Conservation (phyloP, 1,140 invertebrate species). For the Metaphire vulgaris region DNA sequence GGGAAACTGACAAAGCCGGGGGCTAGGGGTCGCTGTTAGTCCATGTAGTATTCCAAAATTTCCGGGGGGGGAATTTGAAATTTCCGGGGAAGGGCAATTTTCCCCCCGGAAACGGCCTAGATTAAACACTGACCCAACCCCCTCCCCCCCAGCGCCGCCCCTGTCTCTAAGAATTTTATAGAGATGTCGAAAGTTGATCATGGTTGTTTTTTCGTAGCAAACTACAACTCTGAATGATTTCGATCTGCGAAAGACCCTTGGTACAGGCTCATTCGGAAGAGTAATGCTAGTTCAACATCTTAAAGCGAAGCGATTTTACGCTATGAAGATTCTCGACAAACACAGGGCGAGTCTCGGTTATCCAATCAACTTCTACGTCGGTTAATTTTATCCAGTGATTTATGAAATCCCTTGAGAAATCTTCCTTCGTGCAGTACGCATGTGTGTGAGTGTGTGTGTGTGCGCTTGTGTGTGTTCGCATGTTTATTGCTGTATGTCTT, state of each 20-base stretch:
- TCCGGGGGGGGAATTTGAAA: not conserved
- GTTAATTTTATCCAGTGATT: no score
- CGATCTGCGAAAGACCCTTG: conserved; percentile 96
- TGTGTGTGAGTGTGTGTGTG: not conserved
- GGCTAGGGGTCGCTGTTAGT: no score
- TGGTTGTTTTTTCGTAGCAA: not conserved
- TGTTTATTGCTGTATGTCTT: not conserved
- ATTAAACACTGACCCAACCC: no score
- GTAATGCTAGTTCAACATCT: conserved; percentile 99
- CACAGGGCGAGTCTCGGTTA: conserved; percentile 69
- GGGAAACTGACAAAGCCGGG: no score
- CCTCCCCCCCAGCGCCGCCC: no score
- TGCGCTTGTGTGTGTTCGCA: not conserved
- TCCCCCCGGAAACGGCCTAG: not conserved
- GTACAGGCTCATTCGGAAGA: conserved; percentile 97
- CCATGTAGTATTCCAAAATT: no score
- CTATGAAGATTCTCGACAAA: conserved; percentile 99
- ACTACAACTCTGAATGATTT: conserved; percentile 76
- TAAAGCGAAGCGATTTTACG: conserved; percentile 89
- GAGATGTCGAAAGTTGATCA: not conserved
- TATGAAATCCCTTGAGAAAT: no score
- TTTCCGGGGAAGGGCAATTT: not conserved
- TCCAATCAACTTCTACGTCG: not conserved
- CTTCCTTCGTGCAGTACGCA: no score
- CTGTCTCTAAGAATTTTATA: no score